phyloP scores from a whole-genome alignment of 2,888 invertebrate species.

The Sepiola atlantica region DNA sequence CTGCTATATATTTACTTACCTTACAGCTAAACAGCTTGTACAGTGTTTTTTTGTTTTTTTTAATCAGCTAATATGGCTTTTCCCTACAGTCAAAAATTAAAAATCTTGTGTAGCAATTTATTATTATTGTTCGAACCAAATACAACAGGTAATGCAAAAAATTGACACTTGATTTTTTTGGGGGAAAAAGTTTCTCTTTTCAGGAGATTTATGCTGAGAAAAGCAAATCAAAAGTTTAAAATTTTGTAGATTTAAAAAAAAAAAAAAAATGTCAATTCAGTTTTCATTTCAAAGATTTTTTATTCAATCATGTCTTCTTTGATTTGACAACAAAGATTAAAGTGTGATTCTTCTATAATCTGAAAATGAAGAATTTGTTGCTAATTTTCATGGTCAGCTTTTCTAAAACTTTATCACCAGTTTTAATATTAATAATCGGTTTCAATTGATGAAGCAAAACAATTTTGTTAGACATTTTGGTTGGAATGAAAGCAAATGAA shows the following conservation, averaged over 20 bases:
- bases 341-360: background rate
- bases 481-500: background rate
- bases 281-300: background rate
- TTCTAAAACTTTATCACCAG: background rate
- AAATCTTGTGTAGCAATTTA: background rate
- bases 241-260: background rate
- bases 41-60: background rate
- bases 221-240: background rate
- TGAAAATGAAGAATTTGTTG: background rate
- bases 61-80: background rate
- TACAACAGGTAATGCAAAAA: background rate
- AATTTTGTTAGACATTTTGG: background rate
- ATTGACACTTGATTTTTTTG: background rate
- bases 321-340: background rate
- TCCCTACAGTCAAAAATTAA: background rate
- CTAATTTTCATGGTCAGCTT: background rate
- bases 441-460: background rate
- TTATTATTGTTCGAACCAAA: background rate
- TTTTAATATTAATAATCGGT: background rate
- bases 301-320: background rate
- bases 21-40: conserved; percentile 1
- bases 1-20: background rate
- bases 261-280: background rate
- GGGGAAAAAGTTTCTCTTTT: too few species aligned
- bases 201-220: conserved; percentile 3